Evolutionary conservation across 2,797 vertebrate species (phyloP), one percentile per base, ranked within the genome.

Genomic region (Cossypha niveicapilla): DNA sequence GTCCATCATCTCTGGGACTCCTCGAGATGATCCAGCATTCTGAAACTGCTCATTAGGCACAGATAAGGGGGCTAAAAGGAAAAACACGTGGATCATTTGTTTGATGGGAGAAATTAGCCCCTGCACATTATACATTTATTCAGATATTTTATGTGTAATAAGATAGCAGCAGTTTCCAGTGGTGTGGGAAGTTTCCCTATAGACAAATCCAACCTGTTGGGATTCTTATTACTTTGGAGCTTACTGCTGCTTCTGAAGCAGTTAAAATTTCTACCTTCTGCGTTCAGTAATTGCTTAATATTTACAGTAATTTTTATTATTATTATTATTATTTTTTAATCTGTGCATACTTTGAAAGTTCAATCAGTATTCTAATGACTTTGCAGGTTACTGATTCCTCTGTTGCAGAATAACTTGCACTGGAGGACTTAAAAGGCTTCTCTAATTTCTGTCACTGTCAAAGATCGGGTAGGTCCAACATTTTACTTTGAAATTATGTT

Each of bases 401-500:
- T 75, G 72, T 32, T 88, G 62, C 58, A 86, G 77, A 91, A 65
- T 81, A 83, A 92, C 93, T 92, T 92, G 39, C 21, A 18, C 67
- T 56, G 44, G 39, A 87, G 78, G 66, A 86, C 86, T 96, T 94
- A 88, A 96, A 96, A 97, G 84, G 78, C 89, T 79, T 86, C 90
- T 91, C 85, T 94, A 91, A 94, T 96, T 91, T 92, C 91, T 37
- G 30, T 89, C 63, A 39, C 77, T 93, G 93, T 83, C 90, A 96
- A 94, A 94, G 62, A 70, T 82, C 25, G 72, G 90, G 94, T 90
- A 92, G 86, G 86, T 89, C 92, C 92, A 94, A 81, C 88, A 79
- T 96, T 96, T 94, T 80, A 79, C 94, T 97, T 96, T 96, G 95
- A 97, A 96, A 96, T 96, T 89, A 94, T 68, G 88, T 88, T 94